Evolutionary conservation across 1,140 invertebrate genomes (phyloP).

Genomic region (Gonioctena quinquepunctata): DNA sequence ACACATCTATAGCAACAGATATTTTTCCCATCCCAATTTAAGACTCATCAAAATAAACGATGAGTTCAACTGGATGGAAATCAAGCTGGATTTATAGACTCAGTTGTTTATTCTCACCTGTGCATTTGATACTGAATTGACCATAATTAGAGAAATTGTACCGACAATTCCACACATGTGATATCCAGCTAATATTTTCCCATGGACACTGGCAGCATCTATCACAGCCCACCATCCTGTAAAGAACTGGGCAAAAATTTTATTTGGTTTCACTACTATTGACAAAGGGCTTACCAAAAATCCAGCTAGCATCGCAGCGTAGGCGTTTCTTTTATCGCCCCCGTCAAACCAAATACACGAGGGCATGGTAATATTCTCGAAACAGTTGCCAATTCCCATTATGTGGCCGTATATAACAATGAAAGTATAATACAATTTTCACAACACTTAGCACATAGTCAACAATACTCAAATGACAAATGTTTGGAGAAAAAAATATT

Average conservation of each 20-base stretch:
- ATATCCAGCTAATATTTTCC: conserved; percentile 76
- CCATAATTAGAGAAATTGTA: conserved; percentile 94
- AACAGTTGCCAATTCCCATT: conserved; percentile 49
- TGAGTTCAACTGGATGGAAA: too few species aligned
- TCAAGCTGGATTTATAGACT: too few species aligned
- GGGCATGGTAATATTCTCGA: conserved; percentile 60
- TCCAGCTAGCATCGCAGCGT: conserved; percentile 82
- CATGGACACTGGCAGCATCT: conserved; percentile 84
- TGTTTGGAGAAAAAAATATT: too few species aligned
- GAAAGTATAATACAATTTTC: not conserved
- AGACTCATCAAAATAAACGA: too few species aligned
- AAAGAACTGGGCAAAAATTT: conserved; percentile 76
- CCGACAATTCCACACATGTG: conserved; percentile 94
- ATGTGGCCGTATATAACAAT: conserved; percentile 1
- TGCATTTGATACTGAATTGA: conserved; percentile 95
- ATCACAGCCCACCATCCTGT: conserved; percentile 98
- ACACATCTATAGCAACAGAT: too few species aligned
- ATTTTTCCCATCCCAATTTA: too few species aligned
- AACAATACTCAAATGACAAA: too few species aligned
- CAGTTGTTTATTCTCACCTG: too few species aligned
- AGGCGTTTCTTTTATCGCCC: conserved; percentile 77
- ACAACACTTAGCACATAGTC: too few species aligned
- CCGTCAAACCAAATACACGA: conserved; percentile 67
- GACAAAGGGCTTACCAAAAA: conserved; percentile 68
- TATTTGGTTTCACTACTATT: not conserved